Percentiles rank a stretch among this genome's conserved stretches.
These are phyloP conservation scores for Pseudococcus longispinus DNA, from an alignment of 2,888 invertebrate genomes.

Conservation along the genomic window DNA sequence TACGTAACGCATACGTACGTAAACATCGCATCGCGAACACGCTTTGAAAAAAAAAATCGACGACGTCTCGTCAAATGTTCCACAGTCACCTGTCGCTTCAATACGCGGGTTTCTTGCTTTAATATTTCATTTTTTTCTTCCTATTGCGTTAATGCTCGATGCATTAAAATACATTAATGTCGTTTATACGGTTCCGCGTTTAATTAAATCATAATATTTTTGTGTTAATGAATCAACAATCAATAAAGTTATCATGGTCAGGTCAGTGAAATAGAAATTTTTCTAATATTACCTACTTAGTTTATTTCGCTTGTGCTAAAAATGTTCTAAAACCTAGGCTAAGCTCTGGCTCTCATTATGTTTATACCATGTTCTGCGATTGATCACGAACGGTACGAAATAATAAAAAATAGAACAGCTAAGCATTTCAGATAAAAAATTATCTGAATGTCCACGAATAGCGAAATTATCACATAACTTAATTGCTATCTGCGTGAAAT, in stretches of 20 bases:
- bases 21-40: neutral
- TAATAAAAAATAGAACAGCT: neutral
- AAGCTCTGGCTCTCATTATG: neutral
- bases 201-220: neutral
- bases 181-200: neutral
- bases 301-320: neutral
- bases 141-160: neutral
- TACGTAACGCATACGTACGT: neutral
- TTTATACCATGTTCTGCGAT: neutral
- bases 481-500: neutral
- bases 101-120: neutral
- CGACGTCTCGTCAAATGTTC: slow-evolving; percentile 21
- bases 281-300: neutral
- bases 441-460: neutral
- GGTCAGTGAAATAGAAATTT: neutral
- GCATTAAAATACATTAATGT: slow-evolving; percentile 6
- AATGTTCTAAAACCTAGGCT: neutral
- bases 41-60: neutral
- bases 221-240: neutral
- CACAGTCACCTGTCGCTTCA: slow-evolving; percentile 6
- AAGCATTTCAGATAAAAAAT: neutral
- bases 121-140: neutral
- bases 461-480: neutral
- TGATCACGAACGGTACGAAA: neutral
- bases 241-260: neutral